Conservation (phyloP, 2,113 vertebrate genomes). For the Neofelis nebulosa region DNA sequence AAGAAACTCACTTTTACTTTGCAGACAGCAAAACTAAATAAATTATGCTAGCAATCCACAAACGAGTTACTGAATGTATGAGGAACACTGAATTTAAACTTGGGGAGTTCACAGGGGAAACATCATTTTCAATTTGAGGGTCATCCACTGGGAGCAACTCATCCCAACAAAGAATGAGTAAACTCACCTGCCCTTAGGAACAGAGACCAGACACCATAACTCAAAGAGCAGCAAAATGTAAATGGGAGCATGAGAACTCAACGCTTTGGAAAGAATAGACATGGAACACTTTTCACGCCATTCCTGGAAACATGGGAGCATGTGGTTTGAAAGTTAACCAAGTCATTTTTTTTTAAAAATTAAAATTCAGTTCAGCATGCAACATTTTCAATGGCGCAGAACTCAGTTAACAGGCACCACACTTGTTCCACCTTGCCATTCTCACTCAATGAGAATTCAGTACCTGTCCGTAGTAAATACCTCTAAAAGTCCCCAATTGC, state of each 20-base stretch:
- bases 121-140: slow-evolving; percentile 54
- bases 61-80: slow-evolving; percentile 27
- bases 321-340: neutral
- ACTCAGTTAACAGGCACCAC: neutral
- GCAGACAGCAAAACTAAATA: slow-evolving; percentile 54
- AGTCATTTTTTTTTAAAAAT: neutral
- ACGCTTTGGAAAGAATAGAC: neutral
- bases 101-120: slow-evolving; percentile 36
- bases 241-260: neutral
- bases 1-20: slow-evolving; percentile 36
- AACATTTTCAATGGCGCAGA: neutral
- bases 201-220: slow-evolving; percentile 5
- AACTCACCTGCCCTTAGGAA: neutral
- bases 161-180: neutral
- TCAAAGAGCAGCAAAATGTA: neutral
- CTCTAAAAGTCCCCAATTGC: neutral
- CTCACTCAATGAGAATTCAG: slow-evolving; percentile 40
- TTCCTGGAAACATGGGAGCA: neutral
- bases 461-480: neutral
- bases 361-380: neutral
- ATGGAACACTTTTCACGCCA: neutral
- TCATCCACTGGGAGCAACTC: slow-evolving; percentile 34
- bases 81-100: slow-evolving; percentile 45
- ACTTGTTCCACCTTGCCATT: neutral
- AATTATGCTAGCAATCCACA: slow-evolving; percentile 34